phyloP scores from a whole-genome alignment of 2,888 invertebrate genomes.

The Polydrusus tereticollis region DNA sequence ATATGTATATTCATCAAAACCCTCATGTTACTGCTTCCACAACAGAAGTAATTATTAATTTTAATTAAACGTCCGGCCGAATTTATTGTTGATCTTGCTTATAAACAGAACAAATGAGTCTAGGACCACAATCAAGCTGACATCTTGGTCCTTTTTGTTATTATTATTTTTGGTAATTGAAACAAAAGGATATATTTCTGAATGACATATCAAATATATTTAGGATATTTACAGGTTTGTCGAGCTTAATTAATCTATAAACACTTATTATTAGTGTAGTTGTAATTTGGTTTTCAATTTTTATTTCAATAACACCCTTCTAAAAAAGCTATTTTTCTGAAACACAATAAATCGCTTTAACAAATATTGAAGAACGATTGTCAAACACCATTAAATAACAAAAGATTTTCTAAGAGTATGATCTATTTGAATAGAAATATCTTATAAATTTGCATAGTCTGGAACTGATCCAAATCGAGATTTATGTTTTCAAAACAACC shows the following conservation, averaged over 20 bases:
- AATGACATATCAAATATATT: no score
- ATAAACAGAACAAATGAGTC: neutral
- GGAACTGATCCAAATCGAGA: constrained; percentile 39
- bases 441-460: constrained; percentile 36
- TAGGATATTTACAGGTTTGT: no score
- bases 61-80: constrained; percentile 4
- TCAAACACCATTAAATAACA: neutral
- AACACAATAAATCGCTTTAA: no score
- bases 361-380: no score
- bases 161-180: neutral
- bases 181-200: neutral
- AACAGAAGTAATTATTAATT: constrained; percentile 4
- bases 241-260: no score
- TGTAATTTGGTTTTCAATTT: no score
- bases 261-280: no score
- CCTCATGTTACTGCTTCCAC: neutral
- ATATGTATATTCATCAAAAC: neutral
- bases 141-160: neutral
- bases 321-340: no score
- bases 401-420: neutral
- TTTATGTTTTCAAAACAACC: constrained; percentile 43
- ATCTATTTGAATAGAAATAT: constrained; percentile 13
- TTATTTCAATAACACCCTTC: no score
- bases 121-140: neutral
- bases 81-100: constrained; percentile 5